Conservation (phyloP, 2,888 invertebrate genomes). For the Pheosia tremula region DNA sequence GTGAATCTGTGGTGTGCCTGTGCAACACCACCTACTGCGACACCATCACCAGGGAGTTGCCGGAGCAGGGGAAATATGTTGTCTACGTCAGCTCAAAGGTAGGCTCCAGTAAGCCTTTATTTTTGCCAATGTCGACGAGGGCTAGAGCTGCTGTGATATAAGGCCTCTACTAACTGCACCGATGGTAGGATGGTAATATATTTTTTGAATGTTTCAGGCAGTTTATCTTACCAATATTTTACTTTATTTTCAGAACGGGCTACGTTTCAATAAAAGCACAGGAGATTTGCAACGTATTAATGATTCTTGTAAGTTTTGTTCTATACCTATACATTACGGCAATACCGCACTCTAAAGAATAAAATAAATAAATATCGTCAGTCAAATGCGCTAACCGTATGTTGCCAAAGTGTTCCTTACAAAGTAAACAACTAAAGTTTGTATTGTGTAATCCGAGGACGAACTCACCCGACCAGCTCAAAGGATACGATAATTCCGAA, state of each 20-base stretch:
- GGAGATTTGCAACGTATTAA: background rate
- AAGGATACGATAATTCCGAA: no score
- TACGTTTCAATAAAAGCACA: conserved; percentile 11
- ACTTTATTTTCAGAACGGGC: conserved; percentile 11
- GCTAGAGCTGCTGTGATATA: no score
- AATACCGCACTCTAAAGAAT: background rate
- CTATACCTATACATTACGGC: background rate
- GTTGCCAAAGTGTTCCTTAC: no score
- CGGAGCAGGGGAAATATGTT: conserved; percentile 60
- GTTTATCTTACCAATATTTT: background rate
- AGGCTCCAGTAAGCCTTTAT: background rate
- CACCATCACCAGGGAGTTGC: conserved; percentile 49
- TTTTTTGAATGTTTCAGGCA: background rate
- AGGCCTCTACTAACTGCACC: no score
- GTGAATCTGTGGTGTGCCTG: conserved; percentile 59
- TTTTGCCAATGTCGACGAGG: no score
- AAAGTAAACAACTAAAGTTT: no score
- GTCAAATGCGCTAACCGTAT: no score
- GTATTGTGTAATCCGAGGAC: no score
- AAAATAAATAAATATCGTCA: no score
- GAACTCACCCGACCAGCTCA: no score
- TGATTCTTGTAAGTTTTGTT: background rate
- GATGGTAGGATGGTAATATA: background rate
- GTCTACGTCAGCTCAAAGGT: conserved; percentile 61
- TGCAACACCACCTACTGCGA: conserved; percentile 72